These are phyloP conservation scores for Pogonocichla stellata DNA, from an alignment of 2,113 vertebrate species.

Conservation along the genomic window DNA sequence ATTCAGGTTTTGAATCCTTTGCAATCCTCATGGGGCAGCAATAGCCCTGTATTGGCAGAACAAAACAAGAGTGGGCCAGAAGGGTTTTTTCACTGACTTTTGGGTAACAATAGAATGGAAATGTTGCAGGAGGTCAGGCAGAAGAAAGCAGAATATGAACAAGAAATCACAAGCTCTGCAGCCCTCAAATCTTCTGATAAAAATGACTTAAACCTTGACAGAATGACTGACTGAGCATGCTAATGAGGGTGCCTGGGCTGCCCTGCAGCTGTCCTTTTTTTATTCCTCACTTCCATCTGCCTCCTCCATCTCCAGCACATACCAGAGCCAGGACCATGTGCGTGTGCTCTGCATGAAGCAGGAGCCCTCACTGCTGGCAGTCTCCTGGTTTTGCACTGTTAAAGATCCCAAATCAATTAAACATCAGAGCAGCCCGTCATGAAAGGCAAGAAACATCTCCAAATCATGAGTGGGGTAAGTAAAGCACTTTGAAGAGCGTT, in stretches of 20 bases:
- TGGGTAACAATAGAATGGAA: not conserved
- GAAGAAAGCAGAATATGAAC: not conserved
- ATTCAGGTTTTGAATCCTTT: not conserved
- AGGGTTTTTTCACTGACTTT: not conserved
- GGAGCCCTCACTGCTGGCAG: not conserved
- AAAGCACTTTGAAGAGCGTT: not conserved
- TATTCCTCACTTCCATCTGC: not conserved
- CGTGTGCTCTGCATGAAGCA: not conserved
- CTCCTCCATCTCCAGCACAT: not conserved
- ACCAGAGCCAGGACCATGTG: not conserved
- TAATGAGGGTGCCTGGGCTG: not conserved
- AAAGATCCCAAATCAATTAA: not conserved
- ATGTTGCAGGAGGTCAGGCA: not conserved
- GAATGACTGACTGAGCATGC: not conserved
- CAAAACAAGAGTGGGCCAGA: not conserved
- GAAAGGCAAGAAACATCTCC: not conserved
- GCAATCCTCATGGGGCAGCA: rapidly evolving
- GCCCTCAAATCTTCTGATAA: not conserved
- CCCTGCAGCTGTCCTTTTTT: not conserved
- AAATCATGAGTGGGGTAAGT: not conserved
- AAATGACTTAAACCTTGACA: not conserved
- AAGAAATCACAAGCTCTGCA: not conserved
- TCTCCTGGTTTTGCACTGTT: not conserved
- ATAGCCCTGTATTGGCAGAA: not conserved
- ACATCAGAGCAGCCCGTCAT: not conserved